Evolutionary conservation across 2,113 vertebrate genomes (phyloP), one percentile per base, ranked within the genome.

Genomic region (Ptilorrhoa leucosticta): DNA sequence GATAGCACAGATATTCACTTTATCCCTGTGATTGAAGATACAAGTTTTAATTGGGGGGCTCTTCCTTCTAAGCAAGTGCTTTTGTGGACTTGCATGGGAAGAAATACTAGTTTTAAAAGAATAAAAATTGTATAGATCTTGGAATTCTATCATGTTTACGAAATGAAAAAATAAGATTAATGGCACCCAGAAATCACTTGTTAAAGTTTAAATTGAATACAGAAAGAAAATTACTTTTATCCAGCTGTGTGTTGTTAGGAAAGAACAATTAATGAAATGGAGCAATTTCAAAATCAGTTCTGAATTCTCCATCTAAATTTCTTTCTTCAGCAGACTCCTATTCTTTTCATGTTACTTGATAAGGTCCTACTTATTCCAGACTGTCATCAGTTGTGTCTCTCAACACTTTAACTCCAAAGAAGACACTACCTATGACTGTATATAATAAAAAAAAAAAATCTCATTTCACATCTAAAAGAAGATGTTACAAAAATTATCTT

Each of bases 221-320:
- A 31, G 70, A 93, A 83, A 92, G 68, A 92, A 78, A 65, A 87
- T 83, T 10, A 8, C 77, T 83, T 90, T 95, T 96, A 84, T 90
- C 40, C 76, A 93, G 63, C 66, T 96, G 33, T 81, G 75, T 15
- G 53, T 33, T 86, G 37, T 40, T 83, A 57, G 44, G 44, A 92
- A 92, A 95, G 65, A 93, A 96, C n/a, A 95, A 61, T 90, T 47
- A 84, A 89, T 88, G 80, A 91, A 91, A 85, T 58, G 61, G 18
- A 87, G 31, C 40, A 94, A 76, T 94, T 96, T 94, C 70, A 88
- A 95, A 97, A 90, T 92, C 87, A 94, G 48, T 93, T 72, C 54
- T 76, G n/a, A 92, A 95, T 93, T 92, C 81, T 86, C 48, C 24
- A 42, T 84, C 88, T 96, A 75, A 21, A 19, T 73, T 87, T 95